Conservation (phyloP, 2,888 invertebrate genomes). For the Cheilosia soror region DNA sequence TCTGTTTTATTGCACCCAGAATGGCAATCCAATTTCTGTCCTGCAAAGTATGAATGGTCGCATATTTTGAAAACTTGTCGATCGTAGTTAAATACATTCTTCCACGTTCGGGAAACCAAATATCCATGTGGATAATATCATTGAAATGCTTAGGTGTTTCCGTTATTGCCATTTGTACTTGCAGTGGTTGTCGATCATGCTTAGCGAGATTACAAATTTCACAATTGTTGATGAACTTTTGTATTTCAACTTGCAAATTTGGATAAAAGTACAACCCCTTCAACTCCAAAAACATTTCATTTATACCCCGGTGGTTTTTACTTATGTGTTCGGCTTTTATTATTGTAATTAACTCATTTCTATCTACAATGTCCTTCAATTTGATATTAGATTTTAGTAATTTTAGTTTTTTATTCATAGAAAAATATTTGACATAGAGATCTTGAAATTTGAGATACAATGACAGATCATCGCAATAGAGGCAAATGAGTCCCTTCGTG, state of each 20-base stretch:
- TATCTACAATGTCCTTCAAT: constrained; percentile 30
- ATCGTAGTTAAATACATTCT: constrained; percentile 16
- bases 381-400: constrained; percentile 10
- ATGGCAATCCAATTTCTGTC: constrained; percentile 40
- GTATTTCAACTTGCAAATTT: constrained; percentile 26
- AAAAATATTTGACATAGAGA: constrained; percentile 20
- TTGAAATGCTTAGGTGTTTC: constrained; percentile 15
- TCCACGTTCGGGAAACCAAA: constrained; percentile 12
- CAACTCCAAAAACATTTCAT: constrained; percentile 3
- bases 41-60: constrained; percentile 17
- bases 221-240: constrained; percentile 46
- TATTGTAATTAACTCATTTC: constrained; percentile 7
- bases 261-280: constrained; percentile 6
- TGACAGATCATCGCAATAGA: constrained; percentile 21
- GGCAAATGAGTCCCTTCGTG: constrained; percentile 39
- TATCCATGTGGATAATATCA: constrained; percentile 29
- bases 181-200: constrained; percentile 9
- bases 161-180: constrained; percentile 17
- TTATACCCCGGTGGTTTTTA: constrained; percentile 22
- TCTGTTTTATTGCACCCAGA: constrained; percentile 21
- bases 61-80: constrained; percentile 32
- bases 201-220: constrained; percentile 36
- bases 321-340: constrained; percentile 22
- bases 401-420: constrained; percentile 28
- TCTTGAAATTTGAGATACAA: constrained; percentile 27